Conservation (phyloP, 2,888 invertebrate species). For the Eurytoma adleriae region DNA sequence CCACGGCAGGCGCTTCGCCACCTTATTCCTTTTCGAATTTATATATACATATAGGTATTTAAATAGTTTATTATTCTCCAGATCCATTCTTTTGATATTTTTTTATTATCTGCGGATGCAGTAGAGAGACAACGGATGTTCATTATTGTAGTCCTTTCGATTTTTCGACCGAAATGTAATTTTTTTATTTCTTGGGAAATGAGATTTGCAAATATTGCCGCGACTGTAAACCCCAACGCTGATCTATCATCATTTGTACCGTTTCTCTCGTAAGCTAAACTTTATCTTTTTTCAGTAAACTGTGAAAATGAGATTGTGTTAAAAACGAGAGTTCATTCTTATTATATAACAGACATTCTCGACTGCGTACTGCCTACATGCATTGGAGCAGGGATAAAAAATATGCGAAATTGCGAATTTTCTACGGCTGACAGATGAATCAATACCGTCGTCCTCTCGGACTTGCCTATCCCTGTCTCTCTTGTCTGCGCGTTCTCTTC, state of each 20-base stretch:
- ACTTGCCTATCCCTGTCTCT: conserved; percentile 3
- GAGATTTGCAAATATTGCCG: too few species aligned
- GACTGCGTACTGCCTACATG: neutral
- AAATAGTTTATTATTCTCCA: conserved; percentile 16
- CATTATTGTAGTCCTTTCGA: conserved; percentile 1
- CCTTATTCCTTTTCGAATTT: conserved; percentile 19
- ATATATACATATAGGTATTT: neutral
- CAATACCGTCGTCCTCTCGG: conserved; percentile 65
- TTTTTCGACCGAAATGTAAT: conserved; percentile 12
- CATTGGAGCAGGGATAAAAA: conserved; percentile 29
- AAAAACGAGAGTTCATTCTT: too few species aligned
- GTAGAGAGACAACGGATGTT: neutral
- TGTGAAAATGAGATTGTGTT: too few species aligned
- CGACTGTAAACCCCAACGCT: too few species aligned
- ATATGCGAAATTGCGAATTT: conserved; percentile 56
- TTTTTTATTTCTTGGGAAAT: neutral
- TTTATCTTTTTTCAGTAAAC: too few species aligned
- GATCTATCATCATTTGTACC: too few species aligned
- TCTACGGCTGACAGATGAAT: conserved; percentile 72
- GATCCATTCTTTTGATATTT: conserved; percentile 10
- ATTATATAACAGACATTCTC: neutral
- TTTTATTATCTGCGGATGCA: neutral
- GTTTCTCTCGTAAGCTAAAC: too few species aligned
- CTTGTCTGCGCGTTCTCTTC: conserved; percentile 19
- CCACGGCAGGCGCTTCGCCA: conserved; percentile 55